phyloP scores from a whole-genome alignment of 2,113 vertebrate species.

The Ailuropoda melanoleuca region DNA sequence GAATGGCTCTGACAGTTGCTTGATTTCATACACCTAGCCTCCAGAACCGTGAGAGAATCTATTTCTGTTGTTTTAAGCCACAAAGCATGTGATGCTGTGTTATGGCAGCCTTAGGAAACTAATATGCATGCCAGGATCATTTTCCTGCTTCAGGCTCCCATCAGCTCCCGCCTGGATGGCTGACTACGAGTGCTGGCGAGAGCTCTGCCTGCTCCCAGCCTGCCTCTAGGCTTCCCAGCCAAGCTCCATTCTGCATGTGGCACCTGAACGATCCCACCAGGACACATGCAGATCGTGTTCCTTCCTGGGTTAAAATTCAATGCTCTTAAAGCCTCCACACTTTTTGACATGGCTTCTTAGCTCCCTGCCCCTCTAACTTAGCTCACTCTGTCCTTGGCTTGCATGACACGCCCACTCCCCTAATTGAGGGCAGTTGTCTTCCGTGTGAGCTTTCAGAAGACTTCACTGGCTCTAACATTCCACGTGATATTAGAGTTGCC shows the following conservation, averaged over 20 bases:
- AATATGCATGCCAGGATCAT: fast-evolving
- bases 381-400: background rate
- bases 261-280: background rate
- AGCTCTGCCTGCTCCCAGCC: background rate
- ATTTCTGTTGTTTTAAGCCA: background rate
- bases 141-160: background rate
- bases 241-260: background rate
- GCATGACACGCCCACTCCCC: background rate
- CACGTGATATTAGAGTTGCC: background rate
- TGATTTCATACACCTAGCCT: background rate
- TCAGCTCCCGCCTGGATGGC: no score
- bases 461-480: no score
- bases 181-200: no score
- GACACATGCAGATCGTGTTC: background rate
- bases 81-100: background rate
- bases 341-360: no score
- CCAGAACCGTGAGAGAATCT: background rate
- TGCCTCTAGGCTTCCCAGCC: background rate
- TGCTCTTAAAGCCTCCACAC: background rate
- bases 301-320: background rate
- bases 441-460: background rate
- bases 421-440: background rate
- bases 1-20: background rate
- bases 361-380: background rate
- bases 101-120: background rate